Evolutionary conservation across 2,888 invertebrate genomes (phyloP).

Genomic region (Caenorhabditis japonica): DNA sequence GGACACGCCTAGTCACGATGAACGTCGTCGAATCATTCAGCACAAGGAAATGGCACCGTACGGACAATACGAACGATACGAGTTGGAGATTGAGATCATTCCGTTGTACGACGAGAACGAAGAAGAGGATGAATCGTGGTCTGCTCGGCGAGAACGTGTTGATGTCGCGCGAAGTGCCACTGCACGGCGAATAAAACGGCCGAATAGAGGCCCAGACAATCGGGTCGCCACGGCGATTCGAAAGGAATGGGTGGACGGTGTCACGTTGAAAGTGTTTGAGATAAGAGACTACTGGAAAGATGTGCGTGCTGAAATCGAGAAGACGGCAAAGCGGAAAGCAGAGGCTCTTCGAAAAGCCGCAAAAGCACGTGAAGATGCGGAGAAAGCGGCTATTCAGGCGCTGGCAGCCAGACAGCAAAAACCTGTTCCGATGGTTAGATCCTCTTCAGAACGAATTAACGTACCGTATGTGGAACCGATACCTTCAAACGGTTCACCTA

Average conservation of each 20-base stretch:
- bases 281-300: slow-evolving; percentile 59
- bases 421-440: neutral
- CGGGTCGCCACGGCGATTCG: slow-evolving; percentile 23
- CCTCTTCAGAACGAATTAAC: neutral
- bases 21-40: slow-evolving; percentile 66
- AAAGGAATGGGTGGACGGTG: slow-evolving; percentile 68
- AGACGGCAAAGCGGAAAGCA: neutral
- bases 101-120: slow-evolving; percentile 62
- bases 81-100: slow-evolving; percentile 64
- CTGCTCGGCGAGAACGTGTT: slow-evolving; percentile 9
- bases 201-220: slow-evolving; percentile 9
- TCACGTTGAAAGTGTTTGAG: slow-evolving; percentile 73
- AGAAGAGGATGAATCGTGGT: slow-evolving; percentile 49
- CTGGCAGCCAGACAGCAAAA: neutral
- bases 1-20: slow-evolving; percentile 71
- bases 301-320: slow-evolving; percentile 5
- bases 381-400: neutral
- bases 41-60: slow-evolving; percentile 75
- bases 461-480: slow-evolving; percentile 18
- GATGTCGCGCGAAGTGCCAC: slow-evolving; percentile 11
- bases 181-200: slow-evolving; percentile 15
- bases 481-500: neutral
- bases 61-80: slow-evolving; percentile 71
- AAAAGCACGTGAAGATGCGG: slow-evolving; percentile 10
- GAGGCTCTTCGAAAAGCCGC: neutral